Conservation (phyloP, 2,797 vertebrate species). For the Apogon hyalosoma region DNA sequence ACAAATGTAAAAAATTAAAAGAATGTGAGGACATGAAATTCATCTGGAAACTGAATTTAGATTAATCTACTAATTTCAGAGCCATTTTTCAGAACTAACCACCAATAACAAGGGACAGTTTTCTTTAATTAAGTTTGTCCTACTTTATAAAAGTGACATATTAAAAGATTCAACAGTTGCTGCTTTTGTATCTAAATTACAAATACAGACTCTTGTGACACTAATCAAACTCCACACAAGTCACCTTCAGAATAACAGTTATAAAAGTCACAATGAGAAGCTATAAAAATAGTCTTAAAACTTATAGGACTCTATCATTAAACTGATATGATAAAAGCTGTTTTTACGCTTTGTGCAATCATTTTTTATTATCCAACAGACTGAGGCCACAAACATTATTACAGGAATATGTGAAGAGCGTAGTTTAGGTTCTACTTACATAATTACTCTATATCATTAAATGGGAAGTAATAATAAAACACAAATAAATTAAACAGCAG, state of each 20-base stretch:
- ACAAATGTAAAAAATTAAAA: too few relatives aligned
- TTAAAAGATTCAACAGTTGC: too few relatives aligned
- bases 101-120: too few relatives aligned
- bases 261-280: slow-evolving; percentile 17
- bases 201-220: neutral
- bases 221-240: neutral
- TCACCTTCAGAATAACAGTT: slow-evolving; percentile 37
- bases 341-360: slow-evolving; percentile 37
- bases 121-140: too few relatives aligned
- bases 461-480: slow-evolving; percentile 68
- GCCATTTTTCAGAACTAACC: too few relatives aligned
- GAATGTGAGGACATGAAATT: too few relatives aligned
- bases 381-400: slow-evolving; percentile 64
- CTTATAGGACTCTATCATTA: slow-evolving; percentile 35
- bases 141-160: too few relatives aligned
- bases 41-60: too few relatives aligned
- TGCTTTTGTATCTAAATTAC: neutral
- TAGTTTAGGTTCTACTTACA: slow-evolving; percentile 22
- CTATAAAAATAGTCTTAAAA: slow-evolving; percentile 29
- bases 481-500: slow-evolving; percentile 62
- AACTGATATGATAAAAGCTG: slow-evolving; percentile 24
- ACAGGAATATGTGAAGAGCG: slow-evolving; percentile 32
- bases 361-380: slow-evolving; percentile 72
- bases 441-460: slow-evolving; percentile 52
- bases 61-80: too few relatives aligned